phyloP scores from a whole-genome alignment of 2,888 invertebrate genomes.

The Opisthograptis luteolata region DNA sequence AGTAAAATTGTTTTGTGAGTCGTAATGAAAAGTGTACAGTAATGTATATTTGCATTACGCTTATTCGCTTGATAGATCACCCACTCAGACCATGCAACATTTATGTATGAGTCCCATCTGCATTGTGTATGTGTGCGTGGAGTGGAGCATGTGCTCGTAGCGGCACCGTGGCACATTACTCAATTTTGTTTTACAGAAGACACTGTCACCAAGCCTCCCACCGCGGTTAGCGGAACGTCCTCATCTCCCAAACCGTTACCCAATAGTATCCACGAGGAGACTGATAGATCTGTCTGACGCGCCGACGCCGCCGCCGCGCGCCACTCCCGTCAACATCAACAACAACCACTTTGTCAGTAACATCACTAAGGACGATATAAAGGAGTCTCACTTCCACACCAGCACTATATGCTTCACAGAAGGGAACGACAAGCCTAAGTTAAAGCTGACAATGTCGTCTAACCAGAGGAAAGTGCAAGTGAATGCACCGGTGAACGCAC shows the following conservation, averaged over 20 bases:
- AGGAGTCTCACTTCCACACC: slow-evolving; percentile 66
- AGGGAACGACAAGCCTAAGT: slow-evolving; percentile 68
- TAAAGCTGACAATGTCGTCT: slow-evolving; percentile 69
- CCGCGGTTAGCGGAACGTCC: slow-evolving; percentile 79
- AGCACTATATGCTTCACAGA: slow-evolving; percentile 77
- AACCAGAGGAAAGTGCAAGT: slow-evolving; percentile 58
- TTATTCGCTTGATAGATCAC: slow-evolving; percentile 13
- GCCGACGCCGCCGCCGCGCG: slow-evolving; percentile 72
- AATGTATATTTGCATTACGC: slow-evolving; percentile 4
- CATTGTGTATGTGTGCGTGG: slow-evolving; percentile 47
- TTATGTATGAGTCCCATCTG: slow-evolving; percentile 14
- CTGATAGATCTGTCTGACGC: slow-evolving; percentile 75
- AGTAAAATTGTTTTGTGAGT: too few relatives aligned
- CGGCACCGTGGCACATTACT: slow-evolving; percentile 78
- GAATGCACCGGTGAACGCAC: slow-evolving; percentile 38
- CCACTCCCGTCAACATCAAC: slow-evolving; percentile 32
- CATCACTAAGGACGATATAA: slow-evolving; percentile 68
- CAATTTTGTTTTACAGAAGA: slow-evolving; percentile 79
- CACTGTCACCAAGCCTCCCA: slow-evolving; percentile 74
- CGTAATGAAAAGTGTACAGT: slow-evolving; percentile 7
- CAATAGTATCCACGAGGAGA: slow-evolving; percentile 75
- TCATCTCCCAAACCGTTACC: slow-evolving; percentile 71
- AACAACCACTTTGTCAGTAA: slow-evolving; percentile 70
- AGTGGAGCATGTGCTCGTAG: slow-evolving; percentile 67
- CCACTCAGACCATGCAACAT: slow-evolving; percentile 2